Conservation (phyloP, 2,797 vertebrate species). For the Rhynchotus rufescens region DNA sequence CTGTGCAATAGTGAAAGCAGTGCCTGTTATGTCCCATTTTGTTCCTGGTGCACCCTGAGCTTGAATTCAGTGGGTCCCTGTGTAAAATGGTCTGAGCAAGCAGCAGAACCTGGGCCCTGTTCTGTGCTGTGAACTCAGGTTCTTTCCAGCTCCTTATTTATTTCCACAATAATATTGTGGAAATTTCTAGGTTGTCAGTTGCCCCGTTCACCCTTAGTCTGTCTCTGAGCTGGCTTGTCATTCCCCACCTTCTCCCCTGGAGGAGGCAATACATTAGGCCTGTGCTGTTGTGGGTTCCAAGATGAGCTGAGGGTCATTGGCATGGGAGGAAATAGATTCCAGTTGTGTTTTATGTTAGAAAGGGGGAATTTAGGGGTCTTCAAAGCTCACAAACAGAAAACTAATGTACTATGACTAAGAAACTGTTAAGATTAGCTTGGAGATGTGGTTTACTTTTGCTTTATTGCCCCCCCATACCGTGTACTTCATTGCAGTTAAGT, state of each 20-base stretch:
- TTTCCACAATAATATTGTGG: background rate
- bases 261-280: background rate
- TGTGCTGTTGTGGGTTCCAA: background rate
- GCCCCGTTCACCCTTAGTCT: background rate
- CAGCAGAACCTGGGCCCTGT: background rate
- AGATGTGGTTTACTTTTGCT: background rate
- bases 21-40: rapidly evolving
- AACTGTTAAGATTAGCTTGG: background rate
- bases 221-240: background rate
- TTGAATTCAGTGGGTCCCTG: background rate
- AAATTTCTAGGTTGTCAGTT: background rate
- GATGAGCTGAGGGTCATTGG: background rate
- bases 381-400: too few relatives aligned
- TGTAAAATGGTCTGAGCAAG: background rate
- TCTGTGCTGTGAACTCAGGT: background rate
- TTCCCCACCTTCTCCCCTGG: background rate
- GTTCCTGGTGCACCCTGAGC: background rate
- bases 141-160: background rate
- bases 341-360: background rate
- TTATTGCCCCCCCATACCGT: background rate
- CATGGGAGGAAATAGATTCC: background rate
- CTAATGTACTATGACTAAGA: background rate
- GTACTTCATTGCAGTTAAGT: background rate
- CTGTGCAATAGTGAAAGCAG: background rate
- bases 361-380: background rate